Evolutionary conservation across 2,797 vertebrate species (phyloP), one percentile per base, ranked within the genome.

Genomic region (Atherinosoma microstoma): DNA sequence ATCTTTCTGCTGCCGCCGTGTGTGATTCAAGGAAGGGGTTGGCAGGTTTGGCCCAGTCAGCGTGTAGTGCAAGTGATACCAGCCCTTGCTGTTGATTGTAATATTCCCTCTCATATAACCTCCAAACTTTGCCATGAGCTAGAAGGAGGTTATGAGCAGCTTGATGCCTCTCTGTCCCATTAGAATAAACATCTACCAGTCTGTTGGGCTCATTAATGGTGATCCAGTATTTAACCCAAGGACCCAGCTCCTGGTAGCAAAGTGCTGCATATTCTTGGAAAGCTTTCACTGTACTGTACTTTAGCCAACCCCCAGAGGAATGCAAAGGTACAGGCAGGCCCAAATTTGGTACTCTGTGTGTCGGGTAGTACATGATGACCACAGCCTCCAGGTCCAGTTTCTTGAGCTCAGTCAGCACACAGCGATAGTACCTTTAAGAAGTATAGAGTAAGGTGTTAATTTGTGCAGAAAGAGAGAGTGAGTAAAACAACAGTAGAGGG

Each of bases 131-230:
- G 7, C 96, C 95, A 0, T 99, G 98, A 11, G 97, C 97, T 56
- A 98, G 79, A 24, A 99, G 86, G 56, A 98, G 92, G 83, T 97
- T 92, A 80, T 97, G 98, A 10, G 95, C 95, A 0, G 96, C 96
- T 61, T 0, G 65, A 18, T 96, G 96, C 0, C 92, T 95, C 56
- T 97, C 93, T 0, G 90, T 93, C 1, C 88, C 90, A 2, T 82
- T 93, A 1, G 88, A 90, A 83, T 97, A 97, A 62, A 90, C 60
- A 13, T 97, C 95, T 0, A 93, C 89, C 12, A 98, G 85, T 42
- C 95, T 94, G 81, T 99, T 99, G 0, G 98, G 98, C 86, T 99
- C 98, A 0, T 99, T 99, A 75, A 99, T 91, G 40, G 98, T 99
- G 89, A 99, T 96, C 98, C 98, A 99, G 18, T 96, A 90, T 54